Base-by-base conservation (phyloP, 2,888 invertebrate genomes). In the Abscondita cerata region DNA sequence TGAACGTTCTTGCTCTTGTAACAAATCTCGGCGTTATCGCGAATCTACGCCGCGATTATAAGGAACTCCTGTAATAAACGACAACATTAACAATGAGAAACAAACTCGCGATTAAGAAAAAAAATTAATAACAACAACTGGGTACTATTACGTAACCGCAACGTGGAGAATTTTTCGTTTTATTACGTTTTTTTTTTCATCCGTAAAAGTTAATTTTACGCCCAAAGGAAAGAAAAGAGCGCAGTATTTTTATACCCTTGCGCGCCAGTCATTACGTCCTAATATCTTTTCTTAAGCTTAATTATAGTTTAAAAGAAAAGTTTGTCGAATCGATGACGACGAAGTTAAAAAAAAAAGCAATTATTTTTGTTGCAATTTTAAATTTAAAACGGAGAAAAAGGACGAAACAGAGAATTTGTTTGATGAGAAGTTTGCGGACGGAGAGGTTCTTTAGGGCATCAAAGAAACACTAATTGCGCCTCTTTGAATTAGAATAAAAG, bases 1-100 rank as follows among this genome's bases (percentile, higher is more conserved):
- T 62, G 33, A 62, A 59, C 9, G 62, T 62, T 51, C 48, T 62
- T 12, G 62, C 33, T 31, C 50, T 48, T 20, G 62, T 41, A 12
- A 62, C 36, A 46, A 62, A 62, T 51, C 62, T 62, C 19, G 62
- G 62, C 11, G 50, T 20, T 34, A 48, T 33, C 13, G 34, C n/a
- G 59, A 46, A 12, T 55, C 55, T 15, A 41, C 25, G 13, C 16
- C 44, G 34, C 57, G 52, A 25, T 62, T 57, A 34, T 57, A 62
- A 19, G 52, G 16, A 15, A 57, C 33, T 18, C 62, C 62, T 62
- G 19, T 19, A 62, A 62, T 46, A 16, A 40, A 60, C 25, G 25
- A 25, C 25, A 4, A 6, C 25, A 25, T 25, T 25, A 25, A 25
- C 25, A 25, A 25, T 25, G 25, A 25, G 6, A 4, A 25, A 25